Base-by-base conservation (phyloP, 2,797 vertebrate genomes). In the Gambusia yucatana region DNA sequence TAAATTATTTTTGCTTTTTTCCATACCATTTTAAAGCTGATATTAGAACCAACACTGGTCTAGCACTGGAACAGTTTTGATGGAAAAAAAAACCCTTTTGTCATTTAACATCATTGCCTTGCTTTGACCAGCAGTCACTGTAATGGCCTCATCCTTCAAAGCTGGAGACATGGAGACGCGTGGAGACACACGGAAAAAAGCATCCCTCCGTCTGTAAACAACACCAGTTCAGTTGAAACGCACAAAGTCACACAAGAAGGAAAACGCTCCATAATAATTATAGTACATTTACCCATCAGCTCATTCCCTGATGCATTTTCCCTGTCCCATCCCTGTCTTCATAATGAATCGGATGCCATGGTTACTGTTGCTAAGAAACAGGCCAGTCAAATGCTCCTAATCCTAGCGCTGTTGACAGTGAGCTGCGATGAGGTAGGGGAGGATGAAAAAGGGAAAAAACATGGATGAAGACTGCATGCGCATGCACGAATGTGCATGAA, bases 381-480 rank as follows among this genome's bases (percentile, higher is more conserved):
- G 91, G 92, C 91, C 92, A 94, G 95, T 95, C 93, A 96, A 95
- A 96, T 92, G 94, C 95, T 96, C 94, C 93, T 95, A 96, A 96
- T 96, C 95, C 95, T 89, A 69, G 88, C 63, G 81, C 93, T 94
- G 95, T 94, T 96, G 95, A 96, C 95, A 95, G 94, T 94, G 94
- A 95, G 95, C 94, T 94, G 94, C 95, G 93, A 94, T 87, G 90
- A 82, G 91, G 82, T 88, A 90, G 71, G 85, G 79, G 86, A 89
- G 91, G 83, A 92, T 86, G 90, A 87, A 88, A 87, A 83, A 76
- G 36, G 77, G 75, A 75, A 76, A 69, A 55, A 77, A 78, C 13
- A 43, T 73, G 84, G 65, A 20, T 20, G 36, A 71, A 25, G 52
- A 43, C 1, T 75, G 82, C 86, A 33, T 84, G 65, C 72, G 81